Evolutionary conservation across 2,113 vertebrate species (phyloP).

Genomic region (Marmota monax): DNA sequence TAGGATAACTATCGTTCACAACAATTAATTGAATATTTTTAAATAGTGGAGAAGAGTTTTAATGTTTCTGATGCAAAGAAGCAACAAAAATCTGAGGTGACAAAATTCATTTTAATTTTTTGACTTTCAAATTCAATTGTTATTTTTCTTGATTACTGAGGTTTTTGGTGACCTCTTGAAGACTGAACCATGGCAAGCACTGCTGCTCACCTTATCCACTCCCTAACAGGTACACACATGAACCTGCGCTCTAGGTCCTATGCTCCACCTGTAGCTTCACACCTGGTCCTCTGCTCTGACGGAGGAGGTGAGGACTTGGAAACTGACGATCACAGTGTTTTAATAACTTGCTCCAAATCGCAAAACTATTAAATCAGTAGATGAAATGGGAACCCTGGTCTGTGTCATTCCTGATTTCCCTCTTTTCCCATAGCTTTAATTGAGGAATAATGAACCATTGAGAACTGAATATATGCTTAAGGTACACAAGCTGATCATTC

Average conservation of each 20-base stretch:
- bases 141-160: not conserved
- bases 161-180: not conserved
- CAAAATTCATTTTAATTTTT: not conserved
- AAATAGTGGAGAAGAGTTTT: not conserved
- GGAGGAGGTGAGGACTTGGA: not conserved
- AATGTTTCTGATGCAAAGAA: not conserved
- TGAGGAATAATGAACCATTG: not conserved
- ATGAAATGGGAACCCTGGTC: not conserved
- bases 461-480: not conserved
- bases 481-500: not conserved
- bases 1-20: not conserved
- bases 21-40: not conserved
- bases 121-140: not conserved
- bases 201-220: not conserved
- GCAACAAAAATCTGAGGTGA: not conserved
- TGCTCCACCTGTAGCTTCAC: accelerated
- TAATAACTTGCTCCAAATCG: not conserved
- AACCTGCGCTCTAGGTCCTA: accelerated
- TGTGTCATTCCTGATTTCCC: not conserved
- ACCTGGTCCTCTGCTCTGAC: not conserved
- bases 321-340: not conserved
- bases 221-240: accelerated
- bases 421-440: not conserved
- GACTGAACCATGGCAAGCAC: not conserved
- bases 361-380: not conserved